Evolutionary conservation across 2,113 vertebrate genomes (phyloP), one percentile per base, ranked within the genome.

Genomic region (Sardina pilchardus): DNA sequence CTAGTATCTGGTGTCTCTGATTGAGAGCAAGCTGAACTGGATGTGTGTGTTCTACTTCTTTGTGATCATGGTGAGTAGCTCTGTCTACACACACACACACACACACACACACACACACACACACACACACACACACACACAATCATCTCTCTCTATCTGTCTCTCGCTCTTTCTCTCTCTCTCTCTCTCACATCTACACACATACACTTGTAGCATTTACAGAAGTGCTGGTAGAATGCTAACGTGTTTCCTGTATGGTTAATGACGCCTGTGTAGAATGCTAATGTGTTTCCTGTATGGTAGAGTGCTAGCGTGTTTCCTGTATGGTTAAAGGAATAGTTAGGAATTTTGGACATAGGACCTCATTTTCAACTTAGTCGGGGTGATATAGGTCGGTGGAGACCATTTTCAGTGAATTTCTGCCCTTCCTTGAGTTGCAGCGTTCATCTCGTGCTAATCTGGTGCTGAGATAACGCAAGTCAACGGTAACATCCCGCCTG

Each of bases 11-110:
- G 98, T 99, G 87, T 98, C 98, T 56, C 93, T 99, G 91, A 97
- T 99, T 53, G 96, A 99, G 91, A 97, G 96, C 89, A 96, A 93
- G 85, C 91, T 99, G 82, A 93, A 92, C 89, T 99, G 98, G 98
- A 97, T 96, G 95, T 96, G 92, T 89, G 98, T 99, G 80, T 99
- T 99, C 95, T 98, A 99, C 94, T 98, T 99, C 93, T 99, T 99
- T 89, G 93, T 99, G 71, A 86, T 98, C 87, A 99, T 99, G 98
- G 98, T 99, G 94, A 96, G 96, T 36, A 90, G n/a, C 1, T 82
- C 78, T 43, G 7, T 7, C 3, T 85, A n/a, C 19, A 2, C 67
- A 12, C 30, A 21, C 9, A 6, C 45, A n/a, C n/a, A 78, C 50
- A 5, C 56, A 26, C 56, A 26, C 56, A 63, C 24, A 67, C 63